phyloP scores from a whole-genome alignment of 1,140 invertebrate species.

The Melanaphis sacchari region DNA sequence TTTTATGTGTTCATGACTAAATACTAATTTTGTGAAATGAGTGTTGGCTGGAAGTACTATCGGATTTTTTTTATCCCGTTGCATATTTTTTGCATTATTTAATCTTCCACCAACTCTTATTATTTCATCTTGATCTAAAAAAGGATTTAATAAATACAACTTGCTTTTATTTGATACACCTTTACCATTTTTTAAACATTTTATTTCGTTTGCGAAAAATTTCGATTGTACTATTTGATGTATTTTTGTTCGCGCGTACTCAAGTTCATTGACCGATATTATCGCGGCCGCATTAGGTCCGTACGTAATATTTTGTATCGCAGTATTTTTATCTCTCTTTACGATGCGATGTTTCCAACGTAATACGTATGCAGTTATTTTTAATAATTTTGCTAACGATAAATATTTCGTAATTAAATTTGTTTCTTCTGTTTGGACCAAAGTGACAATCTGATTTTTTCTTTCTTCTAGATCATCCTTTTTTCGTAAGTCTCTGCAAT shows the following conservation, averaged over 20 bases:
- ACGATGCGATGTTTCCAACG: conserved; percentile 18
- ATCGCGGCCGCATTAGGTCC: neutral
- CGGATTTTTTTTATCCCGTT: conserved; percentile 58
- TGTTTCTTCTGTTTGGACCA: neutral
- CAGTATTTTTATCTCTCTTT: neutral
- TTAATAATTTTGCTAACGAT: neutral
- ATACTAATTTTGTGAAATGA: conserved; percentile 63
- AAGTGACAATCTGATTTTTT: neutral
- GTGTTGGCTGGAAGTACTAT: conserved; percentile 58
- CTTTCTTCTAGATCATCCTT: neutral
- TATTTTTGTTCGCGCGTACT: neutral
- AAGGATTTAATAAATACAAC: conserved; percentile 42
- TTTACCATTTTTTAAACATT: neutral
- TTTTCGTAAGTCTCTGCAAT: neutral
- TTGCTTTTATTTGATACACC: neutral
- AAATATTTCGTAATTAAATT: conserved; percentile 15
- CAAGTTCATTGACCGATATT: neutral
- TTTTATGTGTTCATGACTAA: conserved; percentile 61
- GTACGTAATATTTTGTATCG: no score
- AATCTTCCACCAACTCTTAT: conserved; percentile 59
- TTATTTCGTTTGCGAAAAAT: conserved; percentile 43
- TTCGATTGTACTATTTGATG: conserved; percentile 21
- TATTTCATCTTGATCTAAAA: conserved; percentile 58
- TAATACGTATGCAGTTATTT: conserved; percentile 17
- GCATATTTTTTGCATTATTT: conserved; percentile 40